Evolutionary conservation across 1,140 invertebrate genomes (phyloP).

Genomic region (Lucilia sericata): DNA sequence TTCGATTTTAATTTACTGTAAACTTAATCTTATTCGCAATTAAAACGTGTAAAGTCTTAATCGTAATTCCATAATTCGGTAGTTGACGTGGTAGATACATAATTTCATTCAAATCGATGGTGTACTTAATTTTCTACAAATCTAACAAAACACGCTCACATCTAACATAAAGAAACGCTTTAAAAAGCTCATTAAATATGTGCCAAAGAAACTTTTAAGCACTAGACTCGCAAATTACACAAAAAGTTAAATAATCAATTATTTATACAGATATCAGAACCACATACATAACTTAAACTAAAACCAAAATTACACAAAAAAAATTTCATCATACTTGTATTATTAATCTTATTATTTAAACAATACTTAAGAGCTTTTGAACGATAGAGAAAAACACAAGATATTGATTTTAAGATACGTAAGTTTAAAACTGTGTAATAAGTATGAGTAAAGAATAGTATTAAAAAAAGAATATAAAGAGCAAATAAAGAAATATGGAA

Average conservation of each 20-base stretch:
- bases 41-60: too few species aligned
- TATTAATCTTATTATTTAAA: not conserved
- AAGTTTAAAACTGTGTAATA: constrained; percentile 13
- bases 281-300: not conserved
- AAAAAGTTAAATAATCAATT: not conserved
- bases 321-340: not conserved
- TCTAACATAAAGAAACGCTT: too few species aligned
- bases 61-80: too few species aligned
- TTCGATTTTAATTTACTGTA: too few species aligned
- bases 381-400: not conserved
- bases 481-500: not conserved
- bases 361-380: constrained; percentile 14
- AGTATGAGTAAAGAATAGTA: constrained; percentile 10
- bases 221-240: not conserved
- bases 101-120: too few species aligned
- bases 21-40: too few species aligned
- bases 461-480: not conserved
- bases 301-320: not conserved
- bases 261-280: not conserved
- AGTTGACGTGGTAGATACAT: too few species aligned
- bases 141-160: too few species aligned
- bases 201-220: not conserved
- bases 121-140: too few species aligned
- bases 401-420: constrained; percentile 10
- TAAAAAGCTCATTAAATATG: not conserved